Base-by-base conservation (phyloP, 2,797 vertebrate genomes). In the Notamacropus eugenii region DNA sequence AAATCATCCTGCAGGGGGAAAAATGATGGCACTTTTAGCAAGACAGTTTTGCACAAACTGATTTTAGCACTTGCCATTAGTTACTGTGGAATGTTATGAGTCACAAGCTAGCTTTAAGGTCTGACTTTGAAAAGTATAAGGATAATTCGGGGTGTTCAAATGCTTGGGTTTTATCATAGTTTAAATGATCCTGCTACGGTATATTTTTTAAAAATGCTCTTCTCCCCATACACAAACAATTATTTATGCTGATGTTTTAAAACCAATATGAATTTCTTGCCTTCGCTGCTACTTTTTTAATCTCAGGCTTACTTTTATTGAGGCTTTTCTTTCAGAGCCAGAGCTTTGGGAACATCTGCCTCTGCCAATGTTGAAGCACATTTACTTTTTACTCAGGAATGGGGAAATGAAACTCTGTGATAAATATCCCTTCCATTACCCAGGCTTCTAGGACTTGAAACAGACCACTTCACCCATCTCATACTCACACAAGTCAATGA, bases 351-450 rank as follows among this genome's bases (percentile, higher is more conserved):
- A 95, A 95, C 95, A 91, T 82, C 87, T 93, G 16, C 46, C 90
- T 94, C 54, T 96, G 54, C 91, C 62, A 29, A 54, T 94, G 93
- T 91, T 94, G 93, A 87, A 16, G 28, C 92, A 4, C 91, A 93
- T 97, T 96, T 97, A 92, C 59, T 94, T 93, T 96, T 94, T 87
- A 62, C 92, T 74, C 87, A 74, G 91, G 94, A 93, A 13, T 82
- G n/a, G 54, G 57, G 52, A 58, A 94, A 95, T 55, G 29, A 95
- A 94, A 58, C 92, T 92, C 92, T 90, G 55, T 90, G 55, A 94
- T 92, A 58, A 97, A 95, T 74, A 91, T 29, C 29, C 34, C 3
- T 40, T 58, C 90, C 94, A 52, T 91, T 90, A 54, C 24, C 54
- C 29, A 16, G 90, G 57, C 94, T 94, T 34, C 93, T 74, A 91